Evolutionary conservation across 2,113 vertebrate species (phyloP), one percentile per base, ranked within the genome.

Genomic region (Dendrocopos noguchii): DNA sequence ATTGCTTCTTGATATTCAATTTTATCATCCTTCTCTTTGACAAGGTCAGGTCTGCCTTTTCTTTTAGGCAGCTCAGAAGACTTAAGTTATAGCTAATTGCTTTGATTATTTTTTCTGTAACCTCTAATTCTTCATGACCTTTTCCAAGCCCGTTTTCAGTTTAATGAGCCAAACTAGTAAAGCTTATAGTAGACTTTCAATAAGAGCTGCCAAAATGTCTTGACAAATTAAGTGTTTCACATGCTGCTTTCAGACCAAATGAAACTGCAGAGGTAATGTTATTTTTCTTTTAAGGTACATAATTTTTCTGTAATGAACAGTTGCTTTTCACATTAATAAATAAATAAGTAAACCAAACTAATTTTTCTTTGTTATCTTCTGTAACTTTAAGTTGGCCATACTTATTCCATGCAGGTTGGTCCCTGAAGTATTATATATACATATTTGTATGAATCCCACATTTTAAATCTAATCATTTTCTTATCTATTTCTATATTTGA

Each of bases 51-150:
- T 72, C 55, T 92, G 80, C 80, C 93, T 96, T 95, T 61, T 87
- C 89, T 96, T 93, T 68, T 72, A 95, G 88, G 75, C 70, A 94
- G 68, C 64, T 97, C 83, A 64, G 56, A 88, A 92, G 60, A 92
- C 57, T 93, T 74, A 95, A 95, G 89, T 80, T 87, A 87, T 80
- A 96, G 55, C 61, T 97, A 97, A 97, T 96, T 97, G 85, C 91
- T 95, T 96, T 96, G 95, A 96, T 96, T 97, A 95, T 92, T 92
- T 93, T 44, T 94, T 96, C 93, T 88, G 73, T 93, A 96, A 96
- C 78, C 94, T 97, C 68, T 95, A 94, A 96, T 94, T 94, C 92
- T 44, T 52, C 15, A 39, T 91, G 89, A 96, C 95, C 87, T 97
- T 96, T 95, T 93, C 44, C 31, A 91, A 96, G 64, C 83, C 83